Evolutionary conservation across 2,888 invertebrate genomes (phyloP), one percentile per base, ranked within the genome.

Genomic region (Auanema freiburgensis): DNA sequence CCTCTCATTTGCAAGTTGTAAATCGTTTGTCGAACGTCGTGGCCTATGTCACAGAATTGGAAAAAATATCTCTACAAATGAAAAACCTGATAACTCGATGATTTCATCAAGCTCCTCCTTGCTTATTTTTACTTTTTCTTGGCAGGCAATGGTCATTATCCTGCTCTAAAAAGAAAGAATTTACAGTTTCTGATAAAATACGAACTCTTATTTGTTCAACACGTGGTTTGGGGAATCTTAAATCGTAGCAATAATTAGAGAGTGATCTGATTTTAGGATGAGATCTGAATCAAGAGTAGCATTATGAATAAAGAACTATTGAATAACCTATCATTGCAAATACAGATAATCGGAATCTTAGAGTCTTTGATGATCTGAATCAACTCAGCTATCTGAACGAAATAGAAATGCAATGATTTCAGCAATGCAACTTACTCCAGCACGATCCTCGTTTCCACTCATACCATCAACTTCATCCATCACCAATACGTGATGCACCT

Each of bases 401-500:
- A 18, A 33, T 6, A 14, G 33, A 16, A 16, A 12, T 50, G 12
- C 14, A 12, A n/a, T 12, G 14, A 43, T 43, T 12, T 52, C 52
- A 18, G 3, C 6, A 46, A 21, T 50, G 18, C 2, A 25, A 63
- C 76, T 44, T 21, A 98, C 89, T 49, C 98, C 98, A 23, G 97
- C 97, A 77, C 98, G 89, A 85, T 99, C 98, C 85, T 98, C 94
- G 84, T 97, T 98, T 2, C 97, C 97, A 0, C 95, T 92, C 96
- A 99, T 98, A 10, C 98, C 98, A 83, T 99, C 98, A 0, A 99
- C 97, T 88, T 99, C 98, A 83, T 99, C 98, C 98, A 99, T 99
- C n/a, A 99, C 88, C 8, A 99, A 86, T 14, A 93, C 93, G 83
- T 93, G 93, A 79, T 92, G 92, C 74, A 89, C 89, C 42, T 33